Conservation (phyloP, 2,888 invertebrate genomes). For the Meta bourneti region DNA sequence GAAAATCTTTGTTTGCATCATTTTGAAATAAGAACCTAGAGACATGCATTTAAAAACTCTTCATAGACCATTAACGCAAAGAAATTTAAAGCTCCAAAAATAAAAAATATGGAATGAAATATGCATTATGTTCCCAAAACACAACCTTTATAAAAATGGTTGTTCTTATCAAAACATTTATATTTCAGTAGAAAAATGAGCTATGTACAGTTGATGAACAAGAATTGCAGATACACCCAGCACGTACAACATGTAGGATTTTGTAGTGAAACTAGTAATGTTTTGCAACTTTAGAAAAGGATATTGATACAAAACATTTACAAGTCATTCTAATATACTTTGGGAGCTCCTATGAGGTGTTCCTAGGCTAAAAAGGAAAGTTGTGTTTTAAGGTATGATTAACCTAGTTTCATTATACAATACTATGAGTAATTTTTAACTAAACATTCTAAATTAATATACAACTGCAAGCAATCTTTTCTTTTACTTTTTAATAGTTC, state of each 20-base stretch:
- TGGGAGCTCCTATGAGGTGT: slow-evolving; percentile 25
- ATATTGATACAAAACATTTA: slow-evolving; percentile 6
- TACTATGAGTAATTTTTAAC: too few species aligned
- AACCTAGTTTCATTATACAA: too few species aligned
- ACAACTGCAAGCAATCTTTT: too few species aligned
- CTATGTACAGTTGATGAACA: slow-evolving; percentile 41
- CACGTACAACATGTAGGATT: background rate
- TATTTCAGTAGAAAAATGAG: slow-evolving; percentile 37
- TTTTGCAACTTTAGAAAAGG: slow-evolving; percentile 9
- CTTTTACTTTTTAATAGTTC: too few species aligned
- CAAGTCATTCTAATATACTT: slow-evolving; percentile 27
- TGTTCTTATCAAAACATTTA: background rate
- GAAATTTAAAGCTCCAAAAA: slow-evolving; percentile 9
- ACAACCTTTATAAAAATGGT: slow-evolving; percentile 33
- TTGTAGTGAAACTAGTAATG: background rate
- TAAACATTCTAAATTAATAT: too few species aligned
- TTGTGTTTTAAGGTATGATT: too few species aligned
- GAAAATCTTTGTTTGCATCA: too few species aligned
- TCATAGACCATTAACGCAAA: background rate
- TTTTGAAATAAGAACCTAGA: too few species aligned
- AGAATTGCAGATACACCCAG: background rate
- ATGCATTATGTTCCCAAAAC: slow-evolving; percentile 30
- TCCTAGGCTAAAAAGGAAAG: slow-evolving; percentile 19
- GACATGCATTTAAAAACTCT: background rate
- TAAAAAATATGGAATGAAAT: slow-evolving; percentile 38